Conservation (phyloP, 2,888 invertebrate species). For the Cerastis leucographa region DNA sequence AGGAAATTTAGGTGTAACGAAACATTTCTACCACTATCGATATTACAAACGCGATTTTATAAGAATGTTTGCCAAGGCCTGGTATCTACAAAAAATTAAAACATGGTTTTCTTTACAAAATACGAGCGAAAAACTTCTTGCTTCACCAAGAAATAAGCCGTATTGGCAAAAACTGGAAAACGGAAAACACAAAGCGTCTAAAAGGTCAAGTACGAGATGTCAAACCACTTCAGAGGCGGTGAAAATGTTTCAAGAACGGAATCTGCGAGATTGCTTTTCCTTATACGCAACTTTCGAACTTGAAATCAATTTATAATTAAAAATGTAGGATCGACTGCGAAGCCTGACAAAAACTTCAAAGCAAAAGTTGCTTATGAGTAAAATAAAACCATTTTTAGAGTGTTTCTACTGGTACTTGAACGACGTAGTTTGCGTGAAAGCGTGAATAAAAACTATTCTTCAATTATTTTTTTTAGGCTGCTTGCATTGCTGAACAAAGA, state of each 20-base stretch:
- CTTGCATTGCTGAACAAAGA: background rate
- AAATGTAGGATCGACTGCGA: background rate
- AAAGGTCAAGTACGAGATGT: conserved; percentile 46
- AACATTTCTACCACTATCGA: background rate
- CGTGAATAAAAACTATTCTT: background rate
- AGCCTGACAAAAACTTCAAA: background rate
- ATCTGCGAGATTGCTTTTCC: conserved; percentile 15
- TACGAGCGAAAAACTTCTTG: background rate
- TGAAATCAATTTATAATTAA: conserved; percentile 30
- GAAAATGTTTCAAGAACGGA: conserved; percentile 19
- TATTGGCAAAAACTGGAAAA: conserved; percentile 24
- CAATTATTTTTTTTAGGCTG: no score
- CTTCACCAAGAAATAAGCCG: conserved; percentile 3
- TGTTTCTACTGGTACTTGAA: background rate
- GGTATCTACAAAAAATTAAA: no score
- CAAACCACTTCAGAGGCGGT: conserved; percentile 9
- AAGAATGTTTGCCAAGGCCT: background rate
- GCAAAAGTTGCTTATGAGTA: background rate
- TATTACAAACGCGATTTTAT: background rate
- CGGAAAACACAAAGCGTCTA: conserved; percentile 19
- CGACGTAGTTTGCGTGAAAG: background rate
- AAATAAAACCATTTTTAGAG: background rate
- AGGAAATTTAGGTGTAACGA: background rate
- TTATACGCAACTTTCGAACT: conserved; percentile 8
- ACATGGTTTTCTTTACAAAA: background rate